Percentiles rank a stretch among this genome's conserved stretches.
Evolutionary conservation across 2,113 vertebrate species (phyloP).

Genomic region (Entosphenus tridentatus): DNA sequence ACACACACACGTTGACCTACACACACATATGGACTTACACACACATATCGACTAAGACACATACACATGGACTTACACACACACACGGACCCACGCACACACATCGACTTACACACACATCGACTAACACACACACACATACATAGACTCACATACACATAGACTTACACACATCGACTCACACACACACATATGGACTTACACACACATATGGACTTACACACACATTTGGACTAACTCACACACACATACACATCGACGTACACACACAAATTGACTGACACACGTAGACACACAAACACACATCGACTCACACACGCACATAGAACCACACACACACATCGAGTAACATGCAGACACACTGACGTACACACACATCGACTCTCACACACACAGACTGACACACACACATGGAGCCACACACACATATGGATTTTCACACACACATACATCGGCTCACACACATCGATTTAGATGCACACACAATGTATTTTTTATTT

Average conservation of each 20-base stretch:
- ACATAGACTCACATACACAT: not conserved
- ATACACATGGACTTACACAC: not conserved
- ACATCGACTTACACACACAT: not conserved
- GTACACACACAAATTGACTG: not conserved
- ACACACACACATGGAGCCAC: not conserved
- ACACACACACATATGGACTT: not conserved
- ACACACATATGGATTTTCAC: not conserved
- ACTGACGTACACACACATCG: not conserved
- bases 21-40: not conserved
- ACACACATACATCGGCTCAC: not conserved
- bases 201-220: not conserved
- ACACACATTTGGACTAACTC: no score
- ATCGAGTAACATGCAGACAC: not conserved
- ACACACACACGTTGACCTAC: not conserved
- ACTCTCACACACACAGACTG: not conserved
- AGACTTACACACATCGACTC: no score
- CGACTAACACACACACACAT: no score
- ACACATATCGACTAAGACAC: not conserved
- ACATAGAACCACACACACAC: not conserved
- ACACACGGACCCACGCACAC: not conserved
- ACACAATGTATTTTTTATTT: not conserved
- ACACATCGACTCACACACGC: not conserved
- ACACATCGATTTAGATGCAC: not conserved
- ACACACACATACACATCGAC: not conserved
- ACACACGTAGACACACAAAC: not conserved